These are phyloP conservation scores for Drosophila algonquin DNA, from an alignment of 2,888 invertebrate species.

Conservation along the genomic window DNA sequence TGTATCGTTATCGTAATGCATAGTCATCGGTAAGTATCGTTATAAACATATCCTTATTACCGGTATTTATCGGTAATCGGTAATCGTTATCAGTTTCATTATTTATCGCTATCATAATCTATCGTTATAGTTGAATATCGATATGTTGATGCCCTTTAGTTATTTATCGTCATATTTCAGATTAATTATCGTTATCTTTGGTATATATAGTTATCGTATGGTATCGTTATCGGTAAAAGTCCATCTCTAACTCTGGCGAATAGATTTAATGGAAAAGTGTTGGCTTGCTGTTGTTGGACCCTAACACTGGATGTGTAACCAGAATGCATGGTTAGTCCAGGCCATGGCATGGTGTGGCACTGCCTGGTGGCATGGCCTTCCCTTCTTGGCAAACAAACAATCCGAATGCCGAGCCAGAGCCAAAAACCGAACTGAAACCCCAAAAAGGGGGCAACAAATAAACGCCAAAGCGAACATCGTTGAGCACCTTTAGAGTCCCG, in stretches of 20 bases:
- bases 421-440: constrained; percentile 47
- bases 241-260: constrained; percentile 40
- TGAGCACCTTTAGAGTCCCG: constrained; percentile 56
- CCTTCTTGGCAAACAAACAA: constrained; percentile 47
- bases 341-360: constrained; percentile 2
- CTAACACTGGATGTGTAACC: constrained; percentile 38
- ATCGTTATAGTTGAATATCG: neutral
- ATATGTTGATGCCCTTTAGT: neutral
- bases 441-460: constrained; percentile 68
- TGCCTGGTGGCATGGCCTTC: too few species aligned
- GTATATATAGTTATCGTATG: too few species aligned
- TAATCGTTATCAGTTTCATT: too few species aligned
- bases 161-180: neutral
- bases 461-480: constrained; percentile 63
- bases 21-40: neutral
- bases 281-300: constrained; percentile 32
- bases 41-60: too few species aligned
- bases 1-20: too few species aligned
- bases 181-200: neutral
- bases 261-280: constrained; percentile 77
- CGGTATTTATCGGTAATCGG: too few species aligned
- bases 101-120: neutral
- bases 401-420: constrained; percentile 31
- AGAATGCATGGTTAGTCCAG: constrained; percentile 17
- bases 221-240: neutral